Evolutionary conservation across 2,888 invertebrate genomes (phyloP).

Genomic region (Phyto melanocephala): DNA sequence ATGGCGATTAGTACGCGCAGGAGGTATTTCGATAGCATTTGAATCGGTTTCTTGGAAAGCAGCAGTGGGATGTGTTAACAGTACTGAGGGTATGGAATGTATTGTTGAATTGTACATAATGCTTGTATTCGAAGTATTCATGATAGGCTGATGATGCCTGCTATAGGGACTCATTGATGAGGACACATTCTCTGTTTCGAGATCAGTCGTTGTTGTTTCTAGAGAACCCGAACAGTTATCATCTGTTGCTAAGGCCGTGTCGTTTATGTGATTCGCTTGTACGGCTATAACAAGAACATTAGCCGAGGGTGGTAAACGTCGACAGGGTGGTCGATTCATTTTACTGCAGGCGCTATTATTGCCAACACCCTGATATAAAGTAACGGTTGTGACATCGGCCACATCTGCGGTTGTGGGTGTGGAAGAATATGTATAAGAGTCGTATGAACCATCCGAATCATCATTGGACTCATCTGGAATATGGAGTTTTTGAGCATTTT

Average conservation of each 20-base stretch:
- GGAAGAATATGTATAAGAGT: conserved; percentile 71
- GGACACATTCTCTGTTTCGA: conserved; percentile 70
- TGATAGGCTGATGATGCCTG: neutral
- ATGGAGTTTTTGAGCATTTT: conserved; percentile 47
- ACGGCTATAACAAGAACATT: conserved; percentile 46
- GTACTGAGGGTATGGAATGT: conserved; percentile 69
- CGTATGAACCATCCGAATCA: conserved; percentile 66
- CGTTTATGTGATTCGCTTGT: conserved; percentile 32
- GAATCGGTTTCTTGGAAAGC: conserved; percentile 52
- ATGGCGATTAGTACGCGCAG: conserved; percentile 63
- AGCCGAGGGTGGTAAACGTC: conserved; percentile 25
- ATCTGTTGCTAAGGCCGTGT: conserved; percentile 55
- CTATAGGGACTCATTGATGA: conserved; percentile 55
- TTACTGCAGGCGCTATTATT: neutral
- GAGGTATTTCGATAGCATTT: conserved; percentile 53
- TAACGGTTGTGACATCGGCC: conserved; percentile 71
- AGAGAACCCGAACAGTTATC: conserved; percentile 74
- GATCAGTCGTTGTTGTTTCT: conserved; percentile 76
- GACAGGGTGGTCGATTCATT: conserved; percentile 10
- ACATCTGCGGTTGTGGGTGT: conserved; percentile 77
- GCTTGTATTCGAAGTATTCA: conserved; percentile 6
- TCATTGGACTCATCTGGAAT: conserved; percentile 65
- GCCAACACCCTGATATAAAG: conserved; percentile 31
- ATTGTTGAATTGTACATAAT: conserved; percentile 66
- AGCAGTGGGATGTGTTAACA: conserved; percentile 56